These are phyloP conservation scores for Protodeltote pygarga DNA, from an alignment of 2,888 invertebrate species.

Conservation along the genomic window DNA sequence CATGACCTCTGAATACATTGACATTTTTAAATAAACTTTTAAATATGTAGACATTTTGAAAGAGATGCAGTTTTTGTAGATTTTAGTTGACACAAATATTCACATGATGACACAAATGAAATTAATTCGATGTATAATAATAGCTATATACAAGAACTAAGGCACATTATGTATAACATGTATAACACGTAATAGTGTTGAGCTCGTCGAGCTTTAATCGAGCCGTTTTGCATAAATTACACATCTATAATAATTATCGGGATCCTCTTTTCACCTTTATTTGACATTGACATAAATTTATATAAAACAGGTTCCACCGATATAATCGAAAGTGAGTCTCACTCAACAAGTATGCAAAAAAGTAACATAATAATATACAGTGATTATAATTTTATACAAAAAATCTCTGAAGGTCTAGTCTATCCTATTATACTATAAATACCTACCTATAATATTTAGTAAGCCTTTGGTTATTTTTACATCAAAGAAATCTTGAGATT, in stretches of 20 bases:
- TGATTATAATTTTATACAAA: constrained; percentile 29
- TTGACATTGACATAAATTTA: constrained; percentile 79
- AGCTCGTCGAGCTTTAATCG: constrained; percentile 20
- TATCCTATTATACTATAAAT: constrained; percentile 16
- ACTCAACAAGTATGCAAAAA: constrained; percentile 60
- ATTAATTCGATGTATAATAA: not conserved
- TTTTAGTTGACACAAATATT: constrained; percentile 21
- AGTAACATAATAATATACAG: constrained; percentile 40
- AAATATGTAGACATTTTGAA: constrained; percentile 55
- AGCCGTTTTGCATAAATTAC: constrained; percentile 33
- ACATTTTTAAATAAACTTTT: constrained; percentile 61
- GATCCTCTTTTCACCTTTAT: constrained; percentile 69
- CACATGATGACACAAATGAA: constrained; percentile 4
- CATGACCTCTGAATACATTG: constrained; percentile 68
- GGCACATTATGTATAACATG: not conserved
- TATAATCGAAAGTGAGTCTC: constrained; percentile 73
- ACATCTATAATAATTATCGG: constrained; percentile 37
- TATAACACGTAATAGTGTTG: constrained; percentile 27
- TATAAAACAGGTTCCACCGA: constrained; percentile 68
- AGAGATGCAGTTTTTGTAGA: constrained; percentile 49
- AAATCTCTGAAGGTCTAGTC: constrained; percentile 30
- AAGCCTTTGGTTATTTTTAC: too few relatives aligned
- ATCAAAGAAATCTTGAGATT: too few relatives aligned
- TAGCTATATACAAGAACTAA: not conserved
- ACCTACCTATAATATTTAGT: constrained; percentile 11